phyloP scores from a whole-genome alignment of 2,888 invertebrate species.

The Hypomecis atomaria region DNA sequence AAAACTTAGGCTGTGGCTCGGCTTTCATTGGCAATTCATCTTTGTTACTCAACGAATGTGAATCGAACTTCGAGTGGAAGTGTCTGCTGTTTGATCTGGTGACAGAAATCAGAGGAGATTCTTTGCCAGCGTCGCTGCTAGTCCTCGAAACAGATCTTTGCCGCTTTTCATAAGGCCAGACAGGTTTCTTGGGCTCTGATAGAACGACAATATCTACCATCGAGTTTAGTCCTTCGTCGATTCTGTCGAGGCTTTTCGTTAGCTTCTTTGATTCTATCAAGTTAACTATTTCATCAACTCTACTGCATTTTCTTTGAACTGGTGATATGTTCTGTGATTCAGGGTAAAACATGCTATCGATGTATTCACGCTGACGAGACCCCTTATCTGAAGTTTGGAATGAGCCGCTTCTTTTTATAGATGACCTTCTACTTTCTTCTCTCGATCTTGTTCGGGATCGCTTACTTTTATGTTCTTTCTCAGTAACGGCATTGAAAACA shows the following conservation, averaged over 20 bases:
- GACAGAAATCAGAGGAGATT: constrained; percentile 70
- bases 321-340: constrained; percentile 74
- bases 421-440: constrained; percentile 66
- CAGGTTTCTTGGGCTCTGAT: constrained; percentile 77
- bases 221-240: constrained; percentile 89
- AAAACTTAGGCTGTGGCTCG: constrained; percentile 72
- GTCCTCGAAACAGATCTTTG: constrained; percentile 74
- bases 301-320: constrained; percentile 67
- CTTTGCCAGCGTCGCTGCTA: constrained; percentile 70
- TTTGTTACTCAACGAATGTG: constrained; percentile 56
- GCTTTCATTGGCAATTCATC: constrained; percentile 60
- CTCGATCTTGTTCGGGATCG: constrained; percentile 71
- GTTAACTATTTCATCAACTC: constrained; percentile 80
- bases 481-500: constrained; percentile 84
- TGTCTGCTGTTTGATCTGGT: constrained; percentile 65
- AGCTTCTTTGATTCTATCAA: constrained; percentile 86
- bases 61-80: constrained; percentile 54
- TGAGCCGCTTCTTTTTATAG: constrained; percentile 79
- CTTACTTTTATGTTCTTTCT: constrained; percentile 70
- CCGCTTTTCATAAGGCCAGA: constrained; percentile 74
- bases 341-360: constrained; percentile 85
- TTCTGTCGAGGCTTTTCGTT: constrained; percentile 91
- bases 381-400: constrained; percentile 78
- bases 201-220: constrained; percentile 89
- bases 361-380: constrained; percentile 77